Evolutionary conservation across 2,888 invertebrate species (phyloP).

Genomic region (Phlogophora meticulosa): DNA sequence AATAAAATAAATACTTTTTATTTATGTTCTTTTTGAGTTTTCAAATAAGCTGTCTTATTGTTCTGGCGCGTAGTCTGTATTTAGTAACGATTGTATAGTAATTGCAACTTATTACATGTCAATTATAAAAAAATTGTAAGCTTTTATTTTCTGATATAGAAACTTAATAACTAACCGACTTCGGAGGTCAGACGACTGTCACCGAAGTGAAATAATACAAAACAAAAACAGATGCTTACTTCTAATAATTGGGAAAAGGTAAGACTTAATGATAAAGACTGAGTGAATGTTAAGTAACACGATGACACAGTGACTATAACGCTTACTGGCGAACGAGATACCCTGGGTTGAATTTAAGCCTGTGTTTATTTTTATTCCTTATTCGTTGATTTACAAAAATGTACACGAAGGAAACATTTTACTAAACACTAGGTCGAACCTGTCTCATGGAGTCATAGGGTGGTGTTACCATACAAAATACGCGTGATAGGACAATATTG

Average conservation of each 20-base stretch:
- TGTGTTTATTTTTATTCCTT: no score
- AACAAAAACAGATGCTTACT: neutral
- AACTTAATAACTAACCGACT: slow-evolving; percentile 9
- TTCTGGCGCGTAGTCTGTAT: slow-evolving; percentile 19
- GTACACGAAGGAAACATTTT: no score
- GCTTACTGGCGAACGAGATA: no score
- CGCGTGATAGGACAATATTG: no score
- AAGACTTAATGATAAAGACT: no score
- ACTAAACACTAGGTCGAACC: no score
- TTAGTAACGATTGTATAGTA: slow-evolving; percentile 36
- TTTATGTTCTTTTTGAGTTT: neutral
- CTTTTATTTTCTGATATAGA: slow-evolving; percentile 30
- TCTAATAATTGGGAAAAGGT: no score
- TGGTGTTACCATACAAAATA: no score
- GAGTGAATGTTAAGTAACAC: no score
- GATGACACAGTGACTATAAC: neutral
- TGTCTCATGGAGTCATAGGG: no score
- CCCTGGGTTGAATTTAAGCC: neutral
- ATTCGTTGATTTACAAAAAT: no score
- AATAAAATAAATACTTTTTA: slow-evolving; percentile 4
- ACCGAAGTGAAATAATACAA: slow-evolving; percentile 2
- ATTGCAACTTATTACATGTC: slow-evolving; percentile 7
- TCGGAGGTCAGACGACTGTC: slow-evolving; percentile 6
- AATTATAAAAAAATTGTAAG: slow-evolving; percentile 28
- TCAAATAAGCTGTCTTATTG: slow-evolving; percentile 1